Base-by-base conservation (phyloP, 2,797 vertebrate genomes). In the Masticophis lateralis region DNA sequence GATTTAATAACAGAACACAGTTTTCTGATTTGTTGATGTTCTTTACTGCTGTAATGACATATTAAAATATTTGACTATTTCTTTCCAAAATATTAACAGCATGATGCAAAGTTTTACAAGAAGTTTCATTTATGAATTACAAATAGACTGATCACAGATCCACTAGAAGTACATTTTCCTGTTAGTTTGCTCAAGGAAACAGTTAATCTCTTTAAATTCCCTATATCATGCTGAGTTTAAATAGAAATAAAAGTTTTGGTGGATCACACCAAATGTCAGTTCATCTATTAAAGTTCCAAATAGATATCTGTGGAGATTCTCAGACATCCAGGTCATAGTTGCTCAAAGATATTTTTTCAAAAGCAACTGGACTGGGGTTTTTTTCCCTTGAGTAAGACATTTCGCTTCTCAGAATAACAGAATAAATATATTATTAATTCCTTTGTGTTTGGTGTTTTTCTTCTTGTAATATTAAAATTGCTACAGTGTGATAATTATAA, bases 61-160 rank as follows among this genome's bases (percentile, higher is more conserved):
- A 93, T 89, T 28, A 7, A 53, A 56, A 88, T 94, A 90, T 93
- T 28, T 95, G 66, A 86, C 86, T 89, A 94, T 95, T 94, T 91
- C 47, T 93, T 88, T 91, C 94, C 93, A 92, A 95, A 95, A 94
- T 87, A 11, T 92, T 95, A 95, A 96, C 37, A 91, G 92, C 93
- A 95, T 59, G 32, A 87, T 93, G 74, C 87, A 87, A 94, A 89
- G 87, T 59, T 55, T 92, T 93, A 95, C 93, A 93, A 93, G 56
- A 3, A 25, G 86, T 93, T 94, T 93, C 87, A 47, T 88, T 93
- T 95, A 91, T 74, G 66, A 63, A 89, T 94, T 93, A 61, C 92
- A 92, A 94, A 90, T 88, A 43, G 88, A 89, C 79, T 10, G 16
- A 28, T 60, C n/a, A 22, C 43, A 55, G 22, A 37, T 60, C 28